Conservation (phyloP, 2,888 invertebrate genomes). For the Megamerina dolium region DNA sequence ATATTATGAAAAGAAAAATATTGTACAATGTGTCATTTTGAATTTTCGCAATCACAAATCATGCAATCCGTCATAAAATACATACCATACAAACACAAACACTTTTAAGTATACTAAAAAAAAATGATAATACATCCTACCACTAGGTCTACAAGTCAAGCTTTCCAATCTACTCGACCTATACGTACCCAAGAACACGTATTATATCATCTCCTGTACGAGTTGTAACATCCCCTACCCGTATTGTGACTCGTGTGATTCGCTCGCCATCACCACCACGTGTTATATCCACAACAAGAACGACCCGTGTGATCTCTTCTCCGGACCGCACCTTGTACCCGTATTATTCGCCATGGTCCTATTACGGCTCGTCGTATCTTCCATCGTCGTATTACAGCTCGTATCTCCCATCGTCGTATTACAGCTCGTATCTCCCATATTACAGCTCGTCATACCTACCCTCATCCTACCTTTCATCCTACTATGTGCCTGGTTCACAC, state of each 20-base stretch:
- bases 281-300: conserved; percentile 35
- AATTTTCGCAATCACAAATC: too few relatives aligned
- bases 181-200: conserved; percentile 36
- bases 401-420: conserved; percentile 32
- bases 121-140: background rate
- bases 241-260: conserved; percentile 35
- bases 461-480: conserved; percentile 22
- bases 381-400: conserved; percentile 31
- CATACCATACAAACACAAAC: background rate
- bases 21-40: too few relatives aligned
- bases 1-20: too few relatives aligned
- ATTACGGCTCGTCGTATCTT: conserved; percentile 26
- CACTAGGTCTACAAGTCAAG: conserved; percentile 44
- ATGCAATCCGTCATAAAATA: too few relatives aligned
- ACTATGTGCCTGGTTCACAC: conserved; percentile 20
- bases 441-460: conserved; percentile 33
- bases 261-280: conserved; percentile 39
- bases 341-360: conserved; percentile 30
- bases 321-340: conserved; percentile 35
- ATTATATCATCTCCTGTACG: conserved; percentile 44
- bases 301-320: conserved; percentile 39
- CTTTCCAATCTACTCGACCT: conserved; percentile 47
- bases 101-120: background rate
- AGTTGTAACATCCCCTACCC: conserved; percentile 39
- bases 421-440: conserved; percentile 30